Evolutionary conservation across 2,888 invertebrate genomes (phyloP).

Genomic region (Oxyscelio sp.): DNA sequence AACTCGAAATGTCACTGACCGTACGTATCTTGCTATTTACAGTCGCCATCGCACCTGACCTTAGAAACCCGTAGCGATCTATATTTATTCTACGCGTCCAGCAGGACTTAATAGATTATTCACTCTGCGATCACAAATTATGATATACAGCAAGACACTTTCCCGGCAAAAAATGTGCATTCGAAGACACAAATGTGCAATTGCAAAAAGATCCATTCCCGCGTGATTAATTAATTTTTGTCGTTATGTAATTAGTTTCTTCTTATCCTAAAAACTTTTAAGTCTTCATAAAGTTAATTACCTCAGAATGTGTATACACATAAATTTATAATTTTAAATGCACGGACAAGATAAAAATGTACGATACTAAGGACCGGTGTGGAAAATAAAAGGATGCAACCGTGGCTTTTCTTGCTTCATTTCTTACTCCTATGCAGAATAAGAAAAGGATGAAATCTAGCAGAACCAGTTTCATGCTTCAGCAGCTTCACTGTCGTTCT

Average conservation of each 20-base stretch:
- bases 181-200: background rate
- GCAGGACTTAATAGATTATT: slow-evolving; percentile 68
- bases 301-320: background rate
- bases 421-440: slow-evolving; percentile 55
- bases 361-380: slow-evolving; percentile 26
- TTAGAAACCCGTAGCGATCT: slow-evolving; percentile 75
- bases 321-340: slow-evolving; percentile 30
- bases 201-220: background rate
- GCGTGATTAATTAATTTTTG: slow-evolving; percentile 29
- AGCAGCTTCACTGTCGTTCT: slow-evolving; percentile 72
- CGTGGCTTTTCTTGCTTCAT: slow-evolving; percentile 59
- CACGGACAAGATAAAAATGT: slow-evolving; percentile 9
- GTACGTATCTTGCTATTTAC: slow-evolving; percentile 42
- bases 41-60: slow-evolving; percentile 78
- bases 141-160: background rate
- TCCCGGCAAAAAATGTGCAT: background rate
- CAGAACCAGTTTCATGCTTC: slow-evolving; percentile 69
- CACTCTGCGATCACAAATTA: slow-evolving; percentile 29
- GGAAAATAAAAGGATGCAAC: slow-evolving; percentile 50
- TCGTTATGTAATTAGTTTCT: slow-evolving; percentile 26
- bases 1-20: slow-evolving; percentile 73
- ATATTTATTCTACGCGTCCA: slow-evolving; percentile 79
- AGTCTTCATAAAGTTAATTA: slow-evolving; percentile 37
- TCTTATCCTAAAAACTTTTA: slow-evolving; percentile 22
- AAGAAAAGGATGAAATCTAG: slow-evolving; percentile 51